Conservation (phyloP, 2,888 invertebrate species). For the Melanostoma mellinum region DNA sequence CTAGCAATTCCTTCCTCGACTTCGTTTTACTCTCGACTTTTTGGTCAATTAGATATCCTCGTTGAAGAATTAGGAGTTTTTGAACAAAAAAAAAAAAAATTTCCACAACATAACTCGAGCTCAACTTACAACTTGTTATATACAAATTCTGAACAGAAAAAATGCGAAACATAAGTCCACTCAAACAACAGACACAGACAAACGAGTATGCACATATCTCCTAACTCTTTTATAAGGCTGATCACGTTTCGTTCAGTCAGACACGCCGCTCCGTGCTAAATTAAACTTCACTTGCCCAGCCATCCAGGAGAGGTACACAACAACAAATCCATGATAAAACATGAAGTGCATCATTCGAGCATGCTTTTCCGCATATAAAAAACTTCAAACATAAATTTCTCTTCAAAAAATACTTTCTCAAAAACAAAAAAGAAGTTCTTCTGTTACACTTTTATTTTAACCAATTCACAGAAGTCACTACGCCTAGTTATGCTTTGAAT, state of each 20-base stretch:
- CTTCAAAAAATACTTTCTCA: conserved; percentile 57
- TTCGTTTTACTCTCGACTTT: too few relatives aligned
- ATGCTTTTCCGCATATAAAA: conserved; percentile 55
- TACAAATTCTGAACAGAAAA: background rate
- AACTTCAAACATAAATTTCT: conserved; percentile 38
- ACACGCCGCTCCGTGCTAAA: conserved; percentile 12
- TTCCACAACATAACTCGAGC: background rate
- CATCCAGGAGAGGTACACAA: conserved; percentile 9
- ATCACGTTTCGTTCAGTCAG: conserved; percentile 43
- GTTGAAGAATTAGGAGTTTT: too few relatives aligned
- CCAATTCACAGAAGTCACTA: background rate
- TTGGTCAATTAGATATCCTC: too few relatives aligned
- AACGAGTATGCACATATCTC: conserved; percentile 1
- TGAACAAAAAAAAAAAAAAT: background rate
- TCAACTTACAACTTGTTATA: conserved; percentile 5
- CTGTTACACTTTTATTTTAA: conserved; percentile 44
- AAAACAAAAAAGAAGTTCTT: conserved; percentile 34
- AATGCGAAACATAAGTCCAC: conserved; percentile 57
- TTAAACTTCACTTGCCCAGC: background rate
- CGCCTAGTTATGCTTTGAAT: background rate
- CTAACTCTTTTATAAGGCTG: conserved; percentile 39
- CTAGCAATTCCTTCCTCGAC: too few relatives aligned
- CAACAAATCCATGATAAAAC: conserved; percentile 27
- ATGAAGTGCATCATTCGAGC: conserved; percentile 46
- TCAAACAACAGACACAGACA: conserved; percentile 8